Evolutionary conservation across 2,113 vertebrate genomes (phyloP).

Genomic region (Puntigrus tetrazona): DNA sequence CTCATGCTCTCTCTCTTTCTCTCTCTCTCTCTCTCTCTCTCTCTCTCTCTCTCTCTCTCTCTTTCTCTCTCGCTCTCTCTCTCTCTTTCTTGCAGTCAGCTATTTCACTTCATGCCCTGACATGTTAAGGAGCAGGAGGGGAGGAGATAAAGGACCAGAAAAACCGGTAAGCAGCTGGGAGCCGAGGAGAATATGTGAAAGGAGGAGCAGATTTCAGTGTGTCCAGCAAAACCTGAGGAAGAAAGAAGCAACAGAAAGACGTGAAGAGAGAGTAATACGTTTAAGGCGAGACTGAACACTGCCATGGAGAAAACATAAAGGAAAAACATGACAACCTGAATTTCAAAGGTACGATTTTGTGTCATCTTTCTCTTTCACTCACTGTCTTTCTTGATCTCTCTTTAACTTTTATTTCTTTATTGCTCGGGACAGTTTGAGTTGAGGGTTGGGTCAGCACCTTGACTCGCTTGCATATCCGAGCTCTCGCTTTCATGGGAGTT

Average conservation of each 20-base stretch:
- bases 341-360: conserved; percentile 42
- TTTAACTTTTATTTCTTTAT: not conserved
- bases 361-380: conserved; percentile 8
- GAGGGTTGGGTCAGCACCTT: not conserved
- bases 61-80: conserved; percentile 19
- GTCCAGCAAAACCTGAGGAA: conserved; percentile 44
- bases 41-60: conserved; percentile 37
- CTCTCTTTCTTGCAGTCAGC: conserved; percentile 13
- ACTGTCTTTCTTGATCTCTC: not conserved
- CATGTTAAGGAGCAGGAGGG: conserved; percentile 66
- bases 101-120: conserved; percentile 65
- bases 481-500: not conserved
- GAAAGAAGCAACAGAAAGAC: conserved; percentile 41
- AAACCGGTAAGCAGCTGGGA: conserved; percentile 72
- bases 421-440: not conserved
- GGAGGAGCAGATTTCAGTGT: conserved; percentile 53
- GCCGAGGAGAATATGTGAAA: conserved; percentile 50
- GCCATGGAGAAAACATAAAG: conserved; percentile 45
- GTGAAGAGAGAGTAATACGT: conserved; percentile 25
- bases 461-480: not conserved
- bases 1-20: conserved; percentile 36
- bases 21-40: conserved; percentile 13
- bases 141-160: conserved; percentile 68
- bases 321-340: conserved; percentile 42
- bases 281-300: not conserved